A percentile compares a stretch with the other conserved stretches of the same genome.
Evolutionary conservation across 2,113 vertebrate species (phyloP).

Genomic region (Apus apus): DNA sequence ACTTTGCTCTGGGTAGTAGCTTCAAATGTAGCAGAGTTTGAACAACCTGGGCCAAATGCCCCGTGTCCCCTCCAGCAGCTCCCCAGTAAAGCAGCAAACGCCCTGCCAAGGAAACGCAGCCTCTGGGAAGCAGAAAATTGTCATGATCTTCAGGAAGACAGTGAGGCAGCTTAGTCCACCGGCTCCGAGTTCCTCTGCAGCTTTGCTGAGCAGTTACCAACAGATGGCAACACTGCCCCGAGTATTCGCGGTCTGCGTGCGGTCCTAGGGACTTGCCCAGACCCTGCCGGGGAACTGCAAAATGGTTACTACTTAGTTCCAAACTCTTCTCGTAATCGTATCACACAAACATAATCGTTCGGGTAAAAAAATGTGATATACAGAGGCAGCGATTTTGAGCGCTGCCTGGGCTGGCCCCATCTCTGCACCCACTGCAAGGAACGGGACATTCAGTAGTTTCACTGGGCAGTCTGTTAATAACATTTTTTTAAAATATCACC

Average conservation of each 20-base stretch:
- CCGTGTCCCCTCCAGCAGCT: background rate
- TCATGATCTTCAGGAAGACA: accelerated
- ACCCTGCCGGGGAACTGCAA: background rate
- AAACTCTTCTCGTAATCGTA: background rate
- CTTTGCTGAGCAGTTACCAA: background rate
- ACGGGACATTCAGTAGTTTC: background rate
- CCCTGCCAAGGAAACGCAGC: background rate
- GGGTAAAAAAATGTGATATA: too few species aligned
- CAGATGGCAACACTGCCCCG: conserved; percentile 46
- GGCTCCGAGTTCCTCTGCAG: background rate
- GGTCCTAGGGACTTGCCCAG: accelerated
- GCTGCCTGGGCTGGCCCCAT: background rate
- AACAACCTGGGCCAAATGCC: accelerated
- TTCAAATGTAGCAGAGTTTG: background rate
- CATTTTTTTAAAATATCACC: background rate
- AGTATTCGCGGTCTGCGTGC: background rate
- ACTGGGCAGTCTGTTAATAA: background rate
- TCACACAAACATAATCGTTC: background rate
- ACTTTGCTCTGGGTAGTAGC: background rate
- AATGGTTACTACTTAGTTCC: background rate
- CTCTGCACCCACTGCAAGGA: background rate
- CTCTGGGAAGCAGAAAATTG: background rate
- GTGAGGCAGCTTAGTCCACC: background rate
- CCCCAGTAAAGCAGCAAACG: background rate
- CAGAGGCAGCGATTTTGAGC: background rate